These are phyloP conservation scores for Cercocebus atys DNA, from an alignment of 2,113 vertebrate genomes.

Conservation along the genomic window DNA sequence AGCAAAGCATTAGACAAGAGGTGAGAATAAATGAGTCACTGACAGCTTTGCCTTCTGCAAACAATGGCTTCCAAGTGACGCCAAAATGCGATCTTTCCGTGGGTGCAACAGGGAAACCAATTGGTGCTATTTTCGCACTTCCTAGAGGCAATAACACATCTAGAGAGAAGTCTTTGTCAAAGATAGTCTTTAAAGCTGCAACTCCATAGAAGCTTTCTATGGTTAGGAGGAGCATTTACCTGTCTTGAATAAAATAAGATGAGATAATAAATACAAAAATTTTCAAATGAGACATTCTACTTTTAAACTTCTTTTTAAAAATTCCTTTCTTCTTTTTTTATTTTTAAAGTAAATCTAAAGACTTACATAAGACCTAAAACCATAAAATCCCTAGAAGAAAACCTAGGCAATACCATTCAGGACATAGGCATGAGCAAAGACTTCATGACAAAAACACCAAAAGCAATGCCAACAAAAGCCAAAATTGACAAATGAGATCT, in stretches of 20 bases:
- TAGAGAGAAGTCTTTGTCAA: conserved; percentile 27
- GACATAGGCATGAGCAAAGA: too few relatives aligned
- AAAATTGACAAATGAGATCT: too few relatives aligned
- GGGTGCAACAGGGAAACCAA: background rate
- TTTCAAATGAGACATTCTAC: background rate
- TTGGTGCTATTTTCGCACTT: conserved; percentile 57
- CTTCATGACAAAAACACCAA: too few relatives aligned
- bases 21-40: conserved; percentile 45
- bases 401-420: too few relatives aligned
- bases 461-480: too few relatives aligned
- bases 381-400: too few relatives aligned
- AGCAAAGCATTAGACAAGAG: background rate
- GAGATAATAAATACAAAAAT: background rate
- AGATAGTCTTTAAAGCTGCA: conserved; percentile 8
- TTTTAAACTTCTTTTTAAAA: background rate
- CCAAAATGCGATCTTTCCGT: conserved; percentile 42
- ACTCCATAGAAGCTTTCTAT: background rate
- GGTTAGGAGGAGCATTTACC: background rate
- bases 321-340: background rate
- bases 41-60: background rate
- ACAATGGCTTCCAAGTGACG: conserved; percentile 51
- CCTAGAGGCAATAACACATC: background rate
- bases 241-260: background rate
- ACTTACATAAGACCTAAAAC: too few relatives aligned
- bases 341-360: background rate